Evolutionary conservation across 2,113 vertebrate species (phyloP).

Genomic region (Apodemus speciosus): DNA sequence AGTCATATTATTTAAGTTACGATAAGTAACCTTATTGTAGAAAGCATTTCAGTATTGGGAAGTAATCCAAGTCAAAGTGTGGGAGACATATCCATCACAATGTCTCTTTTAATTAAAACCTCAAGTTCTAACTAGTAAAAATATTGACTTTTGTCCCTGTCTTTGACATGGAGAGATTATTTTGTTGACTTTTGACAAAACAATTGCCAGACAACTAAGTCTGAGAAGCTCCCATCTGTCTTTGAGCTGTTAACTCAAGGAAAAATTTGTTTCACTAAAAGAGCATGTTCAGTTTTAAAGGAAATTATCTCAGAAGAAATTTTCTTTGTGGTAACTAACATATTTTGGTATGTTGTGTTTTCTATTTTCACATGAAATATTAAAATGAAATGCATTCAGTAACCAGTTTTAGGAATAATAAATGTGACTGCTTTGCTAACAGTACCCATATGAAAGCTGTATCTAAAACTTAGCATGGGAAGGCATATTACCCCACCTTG

Average conservation of each 20-base stretch:
- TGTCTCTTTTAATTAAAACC: conserved; percentile 29
- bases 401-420: background rate
- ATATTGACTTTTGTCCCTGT: background rate
- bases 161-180: background rate
- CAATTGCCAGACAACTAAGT: background rate
- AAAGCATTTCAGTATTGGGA: background rate
- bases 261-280: conserved; percentile 24
- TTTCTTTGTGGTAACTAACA: background rate
- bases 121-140: background rate
- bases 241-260: conserved; percentile 46
- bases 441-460: conserved; percentile 9
- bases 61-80: background rate
- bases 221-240: background rate
- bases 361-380: conserved; percentile 10
- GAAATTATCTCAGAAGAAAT: conserved; percentile 32
- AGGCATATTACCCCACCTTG: background rate
- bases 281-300: background rate
- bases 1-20: background rate
- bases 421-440: background rate
- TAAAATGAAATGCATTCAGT: background rate
- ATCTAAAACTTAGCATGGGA: background rate
- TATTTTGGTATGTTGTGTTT: conserved; percentile 19
- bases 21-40: background rate
- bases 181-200: conserved; percentile 33
- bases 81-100: background rate